Percentiles rank a stretch among this genome's conserved stretches.
Evolutionary conservation across 2,888 invertebrate species (phyloP).

Genomic region (Galeopsomyia nigrocyanea): DNA sequence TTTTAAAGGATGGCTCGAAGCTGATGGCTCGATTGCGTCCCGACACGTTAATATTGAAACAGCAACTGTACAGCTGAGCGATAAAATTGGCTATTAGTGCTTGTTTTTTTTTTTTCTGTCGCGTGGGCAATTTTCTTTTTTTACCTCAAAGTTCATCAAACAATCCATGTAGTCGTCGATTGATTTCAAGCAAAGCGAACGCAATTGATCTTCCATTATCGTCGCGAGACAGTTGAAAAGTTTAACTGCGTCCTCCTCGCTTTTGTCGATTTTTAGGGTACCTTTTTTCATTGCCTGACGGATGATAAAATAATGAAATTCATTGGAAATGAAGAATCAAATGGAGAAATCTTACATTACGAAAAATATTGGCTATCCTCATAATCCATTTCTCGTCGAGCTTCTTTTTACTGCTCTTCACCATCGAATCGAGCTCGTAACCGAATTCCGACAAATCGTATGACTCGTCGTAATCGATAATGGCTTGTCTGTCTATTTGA

Average conservation of each 20-base stretch:
- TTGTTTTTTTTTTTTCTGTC: not conserved
- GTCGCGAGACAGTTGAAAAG: slow-evolving; percentile 90
- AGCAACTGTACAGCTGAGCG: slow-evolving; percentile 71
- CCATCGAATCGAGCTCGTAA: slow-evolving; percentile 71
- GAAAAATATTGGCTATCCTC: slow-evolving; percentile 75
- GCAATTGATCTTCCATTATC: slow-evolving; percentile 90
- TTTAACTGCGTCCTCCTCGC: slow-evolving; percentile 76
- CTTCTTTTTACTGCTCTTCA: slow-evolving; percentile 78
- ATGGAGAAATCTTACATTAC: slow-evolving; percentile 68
- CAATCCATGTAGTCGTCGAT: slow-evolving; percentile 83
- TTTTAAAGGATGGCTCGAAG: slow-evolving; percentile 83
- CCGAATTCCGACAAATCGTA: slow-evolving; percentile 80
- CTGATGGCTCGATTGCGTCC: slow-evolving; percentile 75
- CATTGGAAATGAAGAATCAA: slow-evolving; percentile 8
- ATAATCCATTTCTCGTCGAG: slow-evolving; percentile 78
- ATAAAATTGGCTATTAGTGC: too few relatives aligned
- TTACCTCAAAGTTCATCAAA: slow-evolving; percentile 82
- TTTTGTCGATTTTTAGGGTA: slow-evolving; percentile 77
- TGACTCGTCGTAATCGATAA: slow-evolving; percentile 72
- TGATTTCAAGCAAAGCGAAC: slow-evolving; percentile 84
- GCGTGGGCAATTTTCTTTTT: not conserved
- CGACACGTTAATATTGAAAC: slow-evolving; percentile 76
- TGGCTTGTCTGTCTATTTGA: slow-evolving; percentile 74
- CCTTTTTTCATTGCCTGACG: slow-evolving; percentile 77
- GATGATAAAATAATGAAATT: not conserved